These are phyloP conservation scores for Hystrix cristata DNA, from an alignment of 2,113 vertebrate genomes.

Conservation along the genomic window DNA sequence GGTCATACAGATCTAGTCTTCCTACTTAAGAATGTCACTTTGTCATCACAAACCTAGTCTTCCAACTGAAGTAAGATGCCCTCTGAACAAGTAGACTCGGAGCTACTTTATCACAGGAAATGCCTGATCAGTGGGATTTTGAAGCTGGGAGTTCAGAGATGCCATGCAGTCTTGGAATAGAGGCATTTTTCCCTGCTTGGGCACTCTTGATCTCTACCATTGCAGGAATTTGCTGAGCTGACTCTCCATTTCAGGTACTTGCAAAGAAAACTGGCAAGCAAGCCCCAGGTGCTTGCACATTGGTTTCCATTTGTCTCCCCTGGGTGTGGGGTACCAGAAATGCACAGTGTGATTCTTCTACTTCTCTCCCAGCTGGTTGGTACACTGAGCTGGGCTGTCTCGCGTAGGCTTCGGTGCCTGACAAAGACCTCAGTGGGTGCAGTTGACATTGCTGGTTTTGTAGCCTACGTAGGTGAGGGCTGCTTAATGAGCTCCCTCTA, in stretches of 20 bases:
- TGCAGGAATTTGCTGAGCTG: background rate
- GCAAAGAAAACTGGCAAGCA: conserved; percentile 29
- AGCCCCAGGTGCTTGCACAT: background rate
- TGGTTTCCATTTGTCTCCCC: background rate
- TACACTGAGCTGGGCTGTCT: background rate
- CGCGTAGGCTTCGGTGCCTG: background rate
- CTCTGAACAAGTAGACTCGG: background rate
- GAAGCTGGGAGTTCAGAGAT: background rate
- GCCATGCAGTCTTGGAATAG: background rate
- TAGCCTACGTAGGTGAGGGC: background rate
- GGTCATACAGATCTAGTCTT: background rate
- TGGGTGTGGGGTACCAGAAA: background rate
- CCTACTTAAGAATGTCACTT: background rate
- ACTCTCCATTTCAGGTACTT: background rate
- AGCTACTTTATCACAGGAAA: background rate
- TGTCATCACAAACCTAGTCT: background rate
- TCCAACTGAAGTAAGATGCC: background rate
- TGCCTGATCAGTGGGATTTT: background rate
- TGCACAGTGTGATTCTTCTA: background rate
- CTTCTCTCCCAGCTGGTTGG: background rate
- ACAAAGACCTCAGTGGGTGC: background rate
- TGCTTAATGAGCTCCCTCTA: background rate
- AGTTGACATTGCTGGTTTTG: background rate
- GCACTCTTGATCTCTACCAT: background rate
- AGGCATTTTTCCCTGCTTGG: conserved; percentile 37